Evolutionary conservation across 2,888 invertebrate species (phyloP).

Genomic region (Crematogaster levior): DNA sequence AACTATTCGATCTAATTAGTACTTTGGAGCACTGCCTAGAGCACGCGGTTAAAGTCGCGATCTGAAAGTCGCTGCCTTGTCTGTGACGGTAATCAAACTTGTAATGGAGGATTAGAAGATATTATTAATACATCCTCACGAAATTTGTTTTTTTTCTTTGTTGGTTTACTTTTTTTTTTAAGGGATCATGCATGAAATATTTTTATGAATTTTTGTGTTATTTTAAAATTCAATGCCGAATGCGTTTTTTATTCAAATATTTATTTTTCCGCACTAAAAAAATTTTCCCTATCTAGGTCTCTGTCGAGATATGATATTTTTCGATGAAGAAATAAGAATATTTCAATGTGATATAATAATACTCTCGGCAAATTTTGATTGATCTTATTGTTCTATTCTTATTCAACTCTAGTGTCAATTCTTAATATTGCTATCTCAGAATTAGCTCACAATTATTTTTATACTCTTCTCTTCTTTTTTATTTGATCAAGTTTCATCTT

Average conservation of each 20-base stretch:
- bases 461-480: background rate
- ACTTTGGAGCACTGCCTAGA: conserved; percentile 46
- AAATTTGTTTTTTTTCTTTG: background rate
- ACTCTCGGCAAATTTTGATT: background rate
- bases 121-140: background rate
- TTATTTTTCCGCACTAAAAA: background rate
- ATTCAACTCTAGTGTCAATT: background rate
- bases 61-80: background rate
- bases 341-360: background rate
- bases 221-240: background rate
- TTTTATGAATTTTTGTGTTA: too few relatives aligned
- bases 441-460: background rate
- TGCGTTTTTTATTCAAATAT: background rate
- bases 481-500: background rate
- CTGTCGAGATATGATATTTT: background rate
- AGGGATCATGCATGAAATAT: background rate
- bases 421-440: background rate
- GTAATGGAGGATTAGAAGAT: background rate
- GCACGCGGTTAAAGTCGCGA: conserved; percentile 14
- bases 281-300: background rate
- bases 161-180: background rate
- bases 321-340: background rate
- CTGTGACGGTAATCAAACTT: conserved; percentile 22
- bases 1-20: conserved; percentile 50
- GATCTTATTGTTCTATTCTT: background rate